These are phyloP conservation scores for Scelioninae gen. 2 DNA, from an alignment of 2,888 invertebrate species.

Conservation along the genomic window DNA sequence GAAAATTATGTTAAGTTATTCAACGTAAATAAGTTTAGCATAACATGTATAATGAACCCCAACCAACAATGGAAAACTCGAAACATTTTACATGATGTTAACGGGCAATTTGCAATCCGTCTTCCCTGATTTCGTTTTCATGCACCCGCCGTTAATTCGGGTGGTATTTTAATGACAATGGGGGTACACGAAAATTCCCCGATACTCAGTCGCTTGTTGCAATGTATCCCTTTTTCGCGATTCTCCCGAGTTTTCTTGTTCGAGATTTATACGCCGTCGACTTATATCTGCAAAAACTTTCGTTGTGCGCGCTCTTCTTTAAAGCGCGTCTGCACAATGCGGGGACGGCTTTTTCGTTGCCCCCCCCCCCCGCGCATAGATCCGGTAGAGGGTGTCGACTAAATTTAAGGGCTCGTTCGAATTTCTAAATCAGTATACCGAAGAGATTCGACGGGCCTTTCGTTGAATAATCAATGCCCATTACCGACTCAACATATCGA, in stretches of 20 bases:
- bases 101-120: constrained; percentile 29
- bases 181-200: constrained; percentile 5
- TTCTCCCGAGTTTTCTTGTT: constrained; percentile 27
- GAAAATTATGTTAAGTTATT: no score
- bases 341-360: no score
- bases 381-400: constrained; percentile 32
- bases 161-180: constrained; percentile 15
- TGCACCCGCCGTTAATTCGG: constrained; percentile 8
- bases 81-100: constrained; percentile 9
- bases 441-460: constrained; percentile 50
- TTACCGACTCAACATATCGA: constrained; percentile 38
- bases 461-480: constrained; percentile 54
- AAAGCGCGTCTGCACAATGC: constrained; percentile 35
- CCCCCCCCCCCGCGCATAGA: no score
- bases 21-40: no score
- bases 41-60: no score
- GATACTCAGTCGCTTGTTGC: constrained; percentile 32
- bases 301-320: constrained; percentile 34
- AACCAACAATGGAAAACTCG: not conserved
- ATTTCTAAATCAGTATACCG: constrained; percentile 49
- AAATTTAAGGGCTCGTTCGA: constrained; percentile 56
- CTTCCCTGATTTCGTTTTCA: constrained; percentile 15
- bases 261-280: constrained; percentile 36
- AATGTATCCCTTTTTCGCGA: constrained; percentile 25
- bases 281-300: constrained; percentile 30